These are phyloP conservation scores for Addax nasomaculatus DNA, from an alignment of 2,113 vertebrate species.

Conservation along the genomic window DNA sequence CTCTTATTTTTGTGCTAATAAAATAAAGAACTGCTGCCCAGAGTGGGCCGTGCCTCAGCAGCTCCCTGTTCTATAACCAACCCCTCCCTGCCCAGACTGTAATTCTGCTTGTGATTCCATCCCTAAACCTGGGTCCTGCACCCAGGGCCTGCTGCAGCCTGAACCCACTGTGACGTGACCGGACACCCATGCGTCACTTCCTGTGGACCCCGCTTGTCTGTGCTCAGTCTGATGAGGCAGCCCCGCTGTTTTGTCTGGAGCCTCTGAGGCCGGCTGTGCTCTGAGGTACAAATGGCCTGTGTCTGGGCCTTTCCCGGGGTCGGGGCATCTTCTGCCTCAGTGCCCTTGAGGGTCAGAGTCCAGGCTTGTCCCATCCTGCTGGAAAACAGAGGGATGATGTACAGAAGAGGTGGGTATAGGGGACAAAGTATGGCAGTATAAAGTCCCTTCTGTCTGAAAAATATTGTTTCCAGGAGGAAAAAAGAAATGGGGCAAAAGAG, in stretches of 20 bases:
- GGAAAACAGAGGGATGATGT: neutral
- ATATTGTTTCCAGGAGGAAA: neutral
- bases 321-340: neutral
- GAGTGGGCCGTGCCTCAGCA: accelerated
- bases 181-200: neutral
- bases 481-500: neutral
- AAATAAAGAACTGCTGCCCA: neutral
- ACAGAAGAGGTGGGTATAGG: neutral
- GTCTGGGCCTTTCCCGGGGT: neutral
- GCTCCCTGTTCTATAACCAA: neutral
- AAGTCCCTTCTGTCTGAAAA: neutral
- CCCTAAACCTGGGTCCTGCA: neutral
- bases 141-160: neutral
- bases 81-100: neutral
- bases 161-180: neutral
- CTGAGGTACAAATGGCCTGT: neutral
- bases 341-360: neutral
- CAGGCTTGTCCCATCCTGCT: neutral
- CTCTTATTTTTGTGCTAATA: neutral
- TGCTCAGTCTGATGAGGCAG: neutral
- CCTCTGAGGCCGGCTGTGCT: neutral
- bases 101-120: neutral
- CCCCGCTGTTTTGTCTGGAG: neutral
- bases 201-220: neutral
- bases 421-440: neutral